Conservation (phyloP, 2,888 invertebrate species). For the Polietes domitor region DNA sequence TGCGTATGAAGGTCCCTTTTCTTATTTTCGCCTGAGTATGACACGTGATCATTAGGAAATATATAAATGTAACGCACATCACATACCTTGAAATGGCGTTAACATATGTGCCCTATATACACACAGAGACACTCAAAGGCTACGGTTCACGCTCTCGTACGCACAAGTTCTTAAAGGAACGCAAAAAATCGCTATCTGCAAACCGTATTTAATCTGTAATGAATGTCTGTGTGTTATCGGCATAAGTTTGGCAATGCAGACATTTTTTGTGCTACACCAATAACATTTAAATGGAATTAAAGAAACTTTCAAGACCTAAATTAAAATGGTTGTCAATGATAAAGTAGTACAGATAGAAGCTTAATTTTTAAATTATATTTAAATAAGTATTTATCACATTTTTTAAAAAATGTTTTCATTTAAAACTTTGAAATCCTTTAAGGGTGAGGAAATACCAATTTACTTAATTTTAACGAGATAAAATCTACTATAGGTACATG, state of each 20-base stretch:
- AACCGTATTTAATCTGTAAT: constrained; percentile 24
- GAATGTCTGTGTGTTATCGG: not conserved
- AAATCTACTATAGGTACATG: no score
- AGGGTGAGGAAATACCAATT: no score
- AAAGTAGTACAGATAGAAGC: no score
- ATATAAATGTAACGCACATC: constrained; percentile 2
- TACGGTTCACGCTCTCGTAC: not conserved
- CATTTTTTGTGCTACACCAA: not conserved
- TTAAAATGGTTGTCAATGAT: no score
- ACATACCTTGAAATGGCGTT: not conserved
- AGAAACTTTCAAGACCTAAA: no score
- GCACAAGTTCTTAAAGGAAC: not conserved
- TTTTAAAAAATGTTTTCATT: no score
- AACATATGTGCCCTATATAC: constrained; percentile 5
- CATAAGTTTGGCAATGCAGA: not conserved
- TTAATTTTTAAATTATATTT: no score
- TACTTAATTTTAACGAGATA: no score
- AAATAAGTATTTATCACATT: no score
- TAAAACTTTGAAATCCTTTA: no score
- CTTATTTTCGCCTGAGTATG: constrained; percentile 18
- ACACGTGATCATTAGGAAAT: constrained; percentile 54
- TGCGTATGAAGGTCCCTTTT: not conserved
- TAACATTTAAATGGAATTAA: no score
- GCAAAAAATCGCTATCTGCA: not conserved
- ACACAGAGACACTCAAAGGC: not conserved